A percentile compares a stretch with the other conserved stretches of the same genome.
Conservation (phyloP, 2,797 vertebrate species). For the Stomatorhinus walkeri region DNA sequence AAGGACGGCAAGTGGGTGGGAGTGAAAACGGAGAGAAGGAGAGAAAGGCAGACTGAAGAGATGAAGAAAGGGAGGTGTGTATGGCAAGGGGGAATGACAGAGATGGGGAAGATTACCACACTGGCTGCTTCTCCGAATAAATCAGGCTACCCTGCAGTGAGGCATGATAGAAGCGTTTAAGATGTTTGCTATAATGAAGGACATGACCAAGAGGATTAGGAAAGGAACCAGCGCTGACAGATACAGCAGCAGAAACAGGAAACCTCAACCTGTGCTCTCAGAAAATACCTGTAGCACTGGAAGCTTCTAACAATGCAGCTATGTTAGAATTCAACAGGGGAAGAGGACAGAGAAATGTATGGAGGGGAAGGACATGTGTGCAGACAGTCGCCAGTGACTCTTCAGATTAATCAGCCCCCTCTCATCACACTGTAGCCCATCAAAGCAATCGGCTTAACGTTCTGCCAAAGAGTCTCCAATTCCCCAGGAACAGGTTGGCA, state of each 20-base stretch:
- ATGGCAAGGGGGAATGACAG: constrained; percentile 38
- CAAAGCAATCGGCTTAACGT: constrained; percentile 6
- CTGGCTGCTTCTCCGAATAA: constrained; percentile 43
- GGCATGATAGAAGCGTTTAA: constrained; percentile 57
- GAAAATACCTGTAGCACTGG: too few relatives aligned
- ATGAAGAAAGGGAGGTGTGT: constrained; percentile 26
- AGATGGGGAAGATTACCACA: constrained; percentile 46
- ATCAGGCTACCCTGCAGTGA: constrained; percentile 45
- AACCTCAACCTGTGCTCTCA: not conserved
- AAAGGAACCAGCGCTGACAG: not conserved
- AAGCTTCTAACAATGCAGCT: not conserved
- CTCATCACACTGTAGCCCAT: not conserved
- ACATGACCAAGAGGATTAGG: constrained; percentile 20
- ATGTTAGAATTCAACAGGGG: not conserved
- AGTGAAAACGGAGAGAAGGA: not conserved
- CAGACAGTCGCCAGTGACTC: not conserved
- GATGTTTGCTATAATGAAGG: constrained; percentile 34
- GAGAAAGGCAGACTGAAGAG: not conserved
- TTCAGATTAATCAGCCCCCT: not conserved
- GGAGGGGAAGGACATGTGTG: not conserved
- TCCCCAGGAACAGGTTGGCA: constrained; percentile 3
- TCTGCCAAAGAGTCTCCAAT: not conserved
- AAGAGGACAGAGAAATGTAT: not conserved
- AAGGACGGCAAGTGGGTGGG: not conserved
- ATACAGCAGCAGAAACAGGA: not conserved